These are phyloP conservation scores for Apocheima hispidaria DNA, from an alignment of 2,888 invertebrate species.

Conservation along the genomic window DNA sequence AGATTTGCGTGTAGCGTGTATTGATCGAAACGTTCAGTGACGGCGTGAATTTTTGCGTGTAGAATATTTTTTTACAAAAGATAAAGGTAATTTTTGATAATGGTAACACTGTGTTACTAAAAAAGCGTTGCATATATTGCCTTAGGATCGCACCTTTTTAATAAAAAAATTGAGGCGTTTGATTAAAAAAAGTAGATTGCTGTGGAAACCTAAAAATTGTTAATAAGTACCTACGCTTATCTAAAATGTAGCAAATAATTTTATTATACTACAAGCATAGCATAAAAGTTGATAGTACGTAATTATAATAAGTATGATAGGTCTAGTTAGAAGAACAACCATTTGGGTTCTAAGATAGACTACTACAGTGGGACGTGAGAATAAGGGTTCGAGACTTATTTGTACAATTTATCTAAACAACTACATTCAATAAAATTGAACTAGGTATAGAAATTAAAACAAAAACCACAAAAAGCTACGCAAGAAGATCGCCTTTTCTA, in stretches of 20 bases:
- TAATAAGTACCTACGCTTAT: not conserved
- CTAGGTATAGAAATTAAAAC: constrained; percentile 64
- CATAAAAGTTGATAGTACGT: too few species aligned
- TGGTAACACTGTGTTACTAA: constrained; percentile 17
- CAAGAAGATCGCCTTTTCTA: constrained; percentile 38
- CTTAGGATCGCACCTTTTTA: not conserved
- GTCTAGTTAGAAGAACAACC: constrained; percentile 22
- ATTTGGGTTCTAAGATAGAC: constrained; percentile 62
- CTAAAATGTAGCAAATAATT: constrained; percentile 20
- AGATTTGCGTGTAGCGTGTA: constrained; percentile 84
- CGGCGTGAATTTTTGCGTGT: constrained; percentile 54
- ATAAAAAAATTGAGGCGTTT: not conserved
- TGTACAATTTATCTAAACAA: constrained; percentile 74
- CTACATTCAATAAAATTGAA: constrained; percentile 59
- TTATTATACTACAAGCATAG: constrained; percentile 22
- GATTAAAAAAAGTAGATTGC: too few species aligned
- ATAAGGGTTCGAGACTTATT: constrained; percentile 79
- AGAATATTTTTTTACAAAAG: constrained; percentile 19
- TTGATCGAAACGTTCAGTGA: constrained; percentile 59
- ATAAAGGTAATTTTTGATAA: constrained; percentile 11
- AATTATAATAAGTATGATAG: constrained; percentile 21
- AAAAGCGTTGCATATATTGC: constrained; percentile 26
- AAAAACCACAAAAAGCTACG: constrained; percentile 59
- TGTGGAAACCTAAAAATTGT: not conserved
- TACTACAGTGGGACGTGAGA: constrained; percentile 82